Conservation (phyloP, 2,113 vertebrate species). For the Pelusios castaneus region DNA sequence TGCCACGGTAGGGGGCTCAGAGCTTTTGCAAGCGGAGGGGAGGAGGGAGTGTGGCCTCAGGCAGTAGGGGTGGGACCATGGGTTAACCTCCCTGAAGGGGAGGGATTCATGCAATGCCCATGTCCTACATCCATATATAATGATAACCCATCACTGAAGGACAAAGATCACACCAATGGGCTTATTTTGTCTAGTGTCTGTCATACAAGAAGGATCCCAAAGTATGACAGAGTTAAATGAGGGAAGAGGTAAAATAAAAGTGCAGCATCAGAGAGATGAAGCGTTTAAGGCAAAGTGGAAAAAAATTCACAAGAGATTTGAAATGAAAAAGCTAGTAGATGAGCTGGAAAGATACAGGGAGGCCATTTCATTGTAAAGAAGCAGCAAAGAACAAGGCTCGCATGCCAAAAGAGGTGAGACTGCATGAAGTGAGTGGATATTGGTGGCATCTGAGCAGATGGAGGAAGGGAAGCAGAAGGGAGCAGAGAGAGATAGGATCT, state of each 20-base stretch:
- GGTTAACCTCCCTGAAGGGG: no score
- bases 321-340: neutral
- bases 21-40: no score
- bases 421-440: neutral
- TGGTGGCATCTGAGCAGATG: neutral
- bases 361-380: neutral
- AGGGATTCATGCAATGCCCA: no score
- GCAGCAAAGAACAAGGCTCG: neutral
- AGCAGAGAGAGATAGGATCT: neutral
- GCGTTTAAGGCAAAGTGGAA: neutral
- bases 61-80: no score
- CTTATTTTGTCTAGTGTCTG: neutral
- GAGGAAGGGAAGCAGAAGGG: neutral
- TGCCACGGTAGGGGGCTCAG: no score
- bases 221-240: neutral
- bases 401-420: neutral
- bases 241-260: slow-evolving; percentile 1
- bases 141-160: neutral
- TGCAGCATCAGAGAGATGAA: neutral
- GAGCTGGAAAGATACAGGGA: neutral
- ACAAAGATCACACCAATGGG: neutral
- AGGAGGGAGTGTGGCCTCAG: no score
- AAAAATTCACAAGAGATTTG: neutral
- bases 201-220: neutral
- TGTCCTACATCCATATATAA: neutral